Conservation (phyloP, 2,888 invertebrate genomes). For the Chesias legatella region DNA sequence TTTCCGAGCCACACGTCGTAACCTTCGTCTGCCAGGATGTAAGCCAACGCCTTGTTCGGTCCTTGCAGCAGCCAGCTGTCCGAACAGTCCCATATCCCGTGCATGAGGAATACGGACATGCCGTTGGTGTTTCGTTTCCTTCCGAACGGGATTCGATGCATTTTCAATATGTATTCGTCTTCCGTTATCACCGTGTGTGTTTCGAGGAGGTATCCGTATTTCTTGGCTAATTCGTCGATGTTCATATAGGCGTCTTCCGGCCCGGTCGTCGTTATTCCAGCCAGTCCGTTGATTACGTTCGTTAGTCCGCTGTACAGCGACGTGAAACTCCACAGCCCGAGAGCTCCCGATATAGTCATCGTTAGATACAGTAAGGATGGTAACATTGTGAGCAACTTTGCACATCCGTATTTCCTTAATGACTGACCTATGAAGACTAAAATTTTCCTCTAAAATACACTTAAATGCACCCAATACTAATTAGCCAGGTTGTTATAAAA, state of each 20-base stretch:
- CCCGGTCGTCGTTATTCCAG: conserved; percentile 5
- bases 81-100: conserved; percentile 84
- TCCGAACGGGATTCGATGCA: conserved; percentile 49
- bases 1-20: conserved; percentile 93
- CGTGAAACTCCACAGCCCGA: conserved; percentile 19
- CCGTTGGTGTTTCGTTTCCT: conserved; percentile 29
- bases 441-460: conserved; percentile 1
- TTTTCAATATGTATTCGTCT: conserved; percentile 54
- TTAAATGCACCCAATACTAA: background rate
- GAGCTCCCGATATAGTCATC: conserved; percentile 17
- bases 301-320: conserved; percentile 18
- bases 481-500: conserved; percentile 1
- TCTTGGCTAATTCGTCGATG: conserved; percentile 42
- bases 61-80: conserved; percentile 72
- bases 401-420: background rate
- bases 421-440: conserved; percentile 4
- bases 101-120: conserved; percentile 84
- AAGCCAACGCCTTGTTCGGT: conserved; percentile 80
- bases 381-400: conserved; percentile 21
- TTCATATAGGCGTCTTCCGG: conserved; percentile 46
- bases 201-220: conserved; percentile 51
- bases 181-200: conserved; percentile 50
- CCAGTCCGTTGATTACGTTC: conserved; percentile 4
- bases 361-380: conserved; percentile 11
- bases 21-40: conserved; percentile 82